Evolutionary conservation across 2,797 vertebrate genomes (phyloP), one percentile per base, ranked within the genome.

Genomic region (Dryobates pubescens): DNA sequence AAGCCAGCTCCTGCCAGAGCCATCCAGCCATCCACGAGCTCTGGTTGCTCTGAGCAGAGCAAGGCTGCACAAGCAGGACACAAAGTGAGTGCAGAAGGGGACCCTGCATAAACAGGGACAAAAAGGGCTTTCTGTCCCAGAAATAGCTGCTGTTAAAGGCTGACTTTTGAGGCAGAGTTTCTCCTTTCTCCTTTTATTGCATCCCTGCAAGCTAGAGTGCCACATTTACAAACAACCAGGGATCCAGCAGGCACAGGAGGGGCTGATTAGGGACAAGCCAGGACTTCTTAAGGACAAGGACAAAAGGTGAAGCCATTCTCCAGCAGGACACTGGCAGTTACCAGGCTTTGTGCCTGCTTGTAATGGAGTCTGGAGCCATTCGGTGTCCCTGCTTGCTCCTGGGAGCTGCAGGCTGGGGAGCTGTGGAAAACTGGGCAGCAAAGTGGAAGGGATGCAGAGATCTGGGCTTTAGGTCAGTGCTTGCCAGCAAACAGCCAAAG

Each of bases 321-420:
- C 11, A 16, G 26, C 38, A 41, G 0, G 0, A 27, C 41, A 13
- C 27, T 41, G 1, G 0, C 23, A 4, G 29, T 5, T 9, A 2
- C 12, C 38, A 64, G 43, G 24, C 5, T 17, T 30, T 36, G 8
- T 7, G 24, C 26, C 53, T 30, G 10, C 32, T 24, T 78, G 7
- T 13, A 45, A 6, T 7, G 2, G 3, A 2, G 6, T 77, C 45
- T 82, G 67, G 4, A 59, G 59, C 38, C 56, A 1, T 57, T 71
- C 29, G 0, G 19, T 10, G 73, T 29, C 68, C 82, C 71, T 4
- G 3, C 43, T 57, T 10, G 74, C 81, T 57, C 17, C 34, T 3
- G 6, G 88, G 62, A 89, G 51, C 57, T 23, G 45, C 61, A 32
- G 56, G 17, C 13, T 29, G 38, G 29, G 57, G 29, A 19, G 13